Evolutionary conservation across 2,888 invertebrate genomes (phyloP).

Genomic region (Drosophila peninsularis): DNA sequence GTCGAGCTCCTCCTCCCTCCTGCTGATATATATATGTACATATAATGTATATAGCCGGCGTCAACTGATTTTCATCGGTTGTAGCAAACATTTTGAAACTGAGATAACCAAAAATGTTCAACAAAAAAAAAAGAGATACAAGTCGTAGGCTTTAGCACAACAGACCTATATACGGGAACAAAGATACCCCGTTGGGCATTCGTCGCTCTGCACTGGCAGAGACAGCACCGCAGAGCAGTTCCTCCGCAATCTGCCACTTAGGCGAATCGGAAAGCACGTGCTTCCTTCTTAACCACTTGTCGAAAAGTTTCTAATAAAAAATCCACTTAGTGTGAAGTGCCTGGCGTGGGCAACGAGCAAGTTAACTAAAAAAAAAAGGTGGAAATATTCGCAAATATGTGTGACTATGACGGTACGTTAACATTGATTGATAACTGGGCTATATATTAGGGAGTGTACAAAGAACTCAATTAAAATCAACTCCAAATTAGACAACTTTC

Average conservation of each 20-base stretch:
- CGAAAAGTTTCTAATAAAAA: constrained; percentile 25
- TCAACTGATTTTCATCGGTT: constrained; percentile 14
- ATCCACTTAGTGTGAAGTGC: constrained; percentile 28
- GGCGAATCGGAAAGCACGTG: constrained; percentile 31
- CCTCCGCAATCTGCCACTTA: constrained; percentile 25
- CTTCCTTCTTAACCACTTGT: constrained; percentile 25
- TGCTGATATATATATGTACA: neutral
- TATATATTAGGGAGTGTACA: constrained; percentile 10
- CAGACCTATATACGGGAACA: constrained; percentile 27
- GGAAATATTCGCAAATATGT: constrained; percentile 32
- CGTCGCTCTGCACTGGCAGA: constrained; percentile 29
- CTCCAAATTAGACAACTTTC: constrained; percentile 1
- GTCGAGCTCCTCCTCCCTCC: neutral
- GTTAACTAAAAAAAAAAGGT: constrained; percentile 4
- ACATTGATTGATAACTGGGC: constrained; percentile 28
- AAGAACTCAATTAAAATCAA: constrained; percentile 5
- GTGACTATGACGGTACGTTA: constrained; percentile 51
- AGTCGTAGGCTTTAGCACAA: neutral
- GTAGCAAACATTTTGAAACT: neutral
- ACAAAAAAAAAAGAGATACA: neutral
- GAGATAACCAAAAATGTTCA: constrained; percentile 7
- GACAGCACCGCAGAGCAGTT: constrained; percentile 26
- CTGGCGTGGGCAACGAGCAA: neutral
- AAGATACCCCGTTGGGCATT: constrained; percentile 21
- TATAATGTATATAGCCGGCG: neutral